These are phyloP conservation scores for Sarcophaga rosellei DNA, from an alignment of 2,888 invertebrate genomes.

Conservation along the genomic window DNA sequence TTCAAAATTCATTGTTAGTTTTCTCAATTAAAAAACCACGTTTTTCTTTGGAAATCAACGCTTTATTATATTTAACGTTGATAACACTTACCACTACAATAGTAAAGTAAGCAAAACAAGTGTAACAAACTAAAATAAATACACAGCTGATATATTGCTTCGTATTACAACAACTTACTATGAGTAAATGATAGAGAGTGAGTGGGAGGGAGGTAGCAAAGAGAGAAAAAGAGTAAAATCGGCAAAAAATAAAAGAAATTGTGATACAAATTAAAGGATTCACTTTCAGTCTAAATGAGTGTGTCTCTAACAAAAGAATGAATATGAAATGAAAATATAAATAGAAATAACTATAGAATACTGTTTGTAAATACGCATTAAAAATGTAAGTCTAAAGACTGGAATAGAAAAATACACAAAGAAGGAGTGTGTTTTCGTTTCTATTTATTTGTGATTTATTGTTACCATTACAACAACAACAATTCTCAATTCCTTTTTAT, in stretches of 20 bases:
- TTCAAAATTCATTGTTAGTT: too few relatives aligned
- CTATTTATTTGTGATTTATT: not conserved
- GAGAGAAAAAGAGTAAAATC: not conserved
- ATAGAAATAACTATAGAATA: not conserved
- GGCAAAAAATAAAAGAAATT: not conserved
- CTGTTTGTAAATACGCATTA: conserved; percentile 32
- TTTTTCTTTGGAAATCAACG: too few relatives aligned
- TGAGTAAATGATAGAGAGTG: not conserved
- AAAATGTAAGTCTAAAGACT: not conserved
- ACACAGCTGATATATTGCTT: conserved; percentile 50
- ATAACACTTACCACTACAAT: not conserved
- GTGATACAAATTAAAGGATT: conserved; percentile 34
- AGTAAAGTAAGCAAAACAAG: conserved; percentile 4
- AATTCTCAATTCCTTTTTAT: not conserved
- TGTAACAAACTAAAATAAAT: conserved; percentile 10
- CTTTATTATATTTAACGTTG: not conserved
- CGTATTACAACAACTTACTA: not conserved
- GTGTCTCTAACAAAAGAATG: conserved; percentile 7
- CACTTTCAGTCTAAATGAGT: not conserved
- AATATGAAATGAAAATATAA: not conserved
- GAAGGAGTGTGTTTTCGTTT: conserved; percentile 35
- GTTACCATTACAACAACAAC: conserved; percentile 4
- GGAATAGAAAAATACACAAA: not conserved
- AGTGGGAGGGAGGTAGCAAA: not conserved
- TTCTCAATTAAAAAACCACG: too few relatives aligned